These are phyloP conservation scores for Podotricha telesiphe DNA, from an alignment of 2,888 invertebrate genomes.

Conservation along the genomic window DNA sequence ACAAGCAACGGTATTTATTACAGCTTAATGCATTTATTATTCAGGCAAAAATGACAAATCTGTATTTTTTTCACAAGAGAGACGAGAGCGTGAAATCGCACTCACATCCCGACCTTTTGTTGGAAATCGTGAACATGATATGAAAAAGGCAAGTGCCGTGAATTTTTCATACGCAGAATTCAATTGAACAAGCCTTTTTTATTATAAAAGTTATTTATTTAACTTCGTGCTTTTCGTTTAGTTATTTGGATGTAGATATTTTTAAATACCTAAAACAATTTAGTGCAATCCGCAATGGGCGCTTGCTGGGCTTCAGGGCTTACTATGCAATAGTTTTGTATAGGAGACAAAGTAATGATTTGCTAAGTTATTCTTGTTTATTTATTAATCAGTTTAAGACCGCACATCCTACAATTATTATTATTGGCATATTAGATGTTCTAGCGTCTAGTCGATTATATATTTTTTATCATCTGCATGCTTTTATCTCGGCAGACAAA, in stretches of 20 bases:
- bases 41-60: slow-evolving; percentile 9
- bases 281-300: no score
- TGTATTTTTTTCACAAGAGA: neutral
- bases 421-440: no score
- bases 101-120: slow-evolving; percentile 4
- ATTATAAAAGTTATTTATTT: slow-evolving; percentile 14
- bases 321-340: no score
- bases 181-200: slow-evolving; percentile 5
- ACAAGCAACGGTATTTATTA: neutral
- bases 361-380: no score
- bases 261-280: no score
- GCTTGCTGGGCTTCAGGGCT: no score
- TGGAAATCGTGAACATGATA: slow-evolving; percentile 10
- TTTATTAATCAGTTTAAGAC: no score
- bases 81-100: slow-evolving; percentile 12
- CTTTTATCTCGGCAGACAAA: no score
- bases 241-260: neutral
- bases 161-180: slow-evolving; percentile 22
- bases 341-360: no score
- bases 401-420: no score
- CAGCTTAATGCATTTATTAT: slow-evolving; percentile 2
- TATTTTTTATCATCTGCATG: no score
- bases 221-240: neutral
- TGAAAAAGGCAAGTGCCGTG: slow-evolving; percentile 11
- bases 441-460: no score